Conservation (phyloP, 2,113 vertebrate species). For the Syngnathus typhle region DNA sequence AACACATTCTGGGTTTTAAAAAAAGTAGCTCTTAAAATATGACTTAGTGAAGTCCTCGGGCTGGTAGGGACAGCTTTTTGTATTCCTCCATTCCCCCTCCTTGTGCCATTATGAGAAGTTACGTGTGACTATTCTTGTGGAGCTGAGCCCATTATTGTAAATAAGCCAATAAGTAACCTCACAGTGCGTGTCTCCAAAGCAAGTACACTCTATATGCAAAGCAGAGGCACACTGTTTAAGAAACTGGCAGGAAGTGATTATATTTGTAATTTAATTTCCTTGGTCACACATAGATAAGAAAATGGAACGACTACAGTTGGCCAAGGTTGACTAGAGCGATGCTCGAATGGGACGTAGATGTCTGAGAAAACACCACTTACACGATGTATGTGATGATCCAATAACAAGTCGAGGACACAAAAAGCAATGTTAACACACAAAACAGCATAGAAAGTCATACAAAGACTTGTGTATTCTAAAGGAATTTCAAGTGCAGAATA, state of each 20-base stretch:
- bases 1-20: not conserved
- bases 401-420: slow-evolving; percentile 13
- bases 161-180: slow-evolving; percentile 66
- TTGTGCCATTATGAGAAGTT: slow-evolving; percentile 45
- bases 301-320: slow-evolving; percentile 50
- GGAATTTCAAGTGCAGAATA: slow-evolving; percentile 17
- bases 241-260: slow-evolving; percentile 67
- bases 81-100: slow-evolving; percentile 9
- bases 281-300: slow-evolving; percentile 70
- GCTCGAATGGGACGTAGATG: slow-evolving; percentile 49
- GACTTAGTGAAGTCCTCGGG: slow-evolving; percentile 5
- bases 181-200: slow-evolving; percentile 51
- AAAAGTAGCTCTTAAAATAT: slow-evolving; percentile 1
- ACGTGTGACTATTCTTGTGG: slow-evolving; percentile 49
- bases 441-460: slow-evolving; percentile 4
- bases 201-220: slow-evolving; percentile 73
- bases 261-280: slow-evolving; percentile 78
- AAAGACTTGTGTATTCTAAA: slow-evolving; percentile 13
- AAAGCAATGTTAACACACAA: slow-evolving; percentile 4
- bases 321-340: slow-evolving; percentile 52
- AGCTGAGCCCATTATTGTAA: slow-evolving; percentile 63
- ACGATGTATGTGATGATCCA: not conserved
- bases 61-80: slow-evolving; percentile 18
- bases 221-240: slow-evolving; percentile 59
- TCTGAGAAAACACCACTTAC: slow-evolving; percentile 43